Evolutionary conservation across 1,140 invertebrate species (phyloP).

Genomic region (Melanaphis sacchari): DNA sequence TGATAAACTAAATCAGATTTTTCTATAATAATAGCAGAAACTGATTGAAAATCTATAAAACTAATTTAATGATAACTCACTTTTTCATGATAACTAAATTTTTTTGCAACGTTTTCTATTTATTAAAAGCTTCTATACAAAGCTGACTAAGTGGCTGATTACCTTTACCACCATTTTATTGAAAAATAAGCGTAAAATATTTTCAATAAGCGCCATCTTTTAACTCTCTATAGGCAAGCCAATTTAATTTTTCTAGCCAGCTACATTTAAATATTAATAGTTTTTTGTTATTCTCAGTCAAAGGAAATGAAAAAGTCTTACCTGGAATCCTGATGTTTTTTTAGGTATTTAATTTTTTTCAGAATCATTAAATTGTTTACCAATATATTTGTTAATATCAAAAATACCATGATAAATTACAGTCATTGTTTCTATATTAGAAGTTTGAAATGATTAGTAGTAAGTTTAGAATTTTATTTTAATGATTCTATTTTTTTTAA

Average conservation of each 20-base stretch:
- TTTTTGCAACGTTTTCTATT: constrained; percentile 25
- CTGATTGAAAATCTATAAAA: neutral
- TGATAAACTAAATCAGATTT: neutral
- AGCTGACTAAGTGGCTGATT: constrained; percentile 6
- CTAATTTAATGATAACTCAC: neutral
- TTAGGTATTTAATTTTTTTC: no score
- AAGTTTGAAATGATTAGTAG: no score
- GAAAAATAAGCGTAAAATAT: constrained; percentile 37
- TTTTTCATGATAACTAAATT: neutral
- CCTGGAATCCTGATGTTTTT: no score
- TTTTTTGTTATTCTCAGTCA: constrained; percentile 19
- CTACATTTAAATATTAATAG: constrained; percentile 37
- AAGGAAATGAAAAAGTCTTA: no score
- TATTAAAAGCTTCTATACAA: constrained; percentile 28
- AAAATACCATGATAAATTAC: no score
- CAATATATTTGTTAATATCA: no score
- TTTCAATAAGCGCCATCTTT: constrained; percentile 33
- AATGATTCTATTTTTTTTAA: no score
- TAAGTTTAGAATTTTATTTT: no score
- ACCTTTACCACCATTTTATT: constrained; percentile 43
- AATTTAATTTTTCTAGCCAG: constrained; percentile 38
- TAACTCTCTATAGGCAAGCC: constrained; percentile 20
- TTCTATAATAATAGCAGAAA: neutral
- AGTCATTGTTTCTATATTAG: no score
- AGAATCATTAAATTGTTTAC: no score